Evolutionary conservation across 2,797 vertebrate species (phyloP).

Genomic region (Pelochelys cantorii): DNA sequence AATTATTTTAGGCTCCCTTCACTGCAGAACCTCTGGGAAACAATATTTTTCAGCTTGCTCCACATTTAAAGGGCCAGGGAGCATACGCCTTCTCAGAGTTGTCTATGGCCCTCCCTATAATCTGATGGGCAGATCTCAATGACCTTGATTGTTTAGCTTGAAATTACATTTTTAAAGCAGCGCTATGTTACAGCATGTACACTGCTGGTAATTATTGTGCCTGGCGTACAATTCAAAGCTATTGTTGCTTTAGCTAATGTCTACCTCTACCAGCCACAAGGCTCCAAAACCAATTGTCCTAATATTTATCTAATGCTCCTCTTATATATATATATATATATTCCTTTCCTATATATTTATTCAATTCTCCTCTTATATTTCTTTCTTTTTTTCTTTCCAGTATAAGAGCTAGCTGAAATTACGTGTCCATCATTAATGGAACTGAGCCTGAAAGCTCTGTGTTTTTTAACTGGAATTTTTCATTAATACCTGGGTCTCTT

Average conservation of each 20-base stretch:
- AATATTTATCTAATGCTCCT: background rate
- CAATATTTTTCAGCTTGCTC: background rate
- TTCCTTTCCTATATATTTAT: background rate
- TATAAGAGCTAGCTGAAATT: background rate
- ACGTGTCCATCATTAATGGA: background rate
- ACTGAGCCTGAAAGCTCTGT: background rate
- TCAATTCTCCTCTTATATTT: background rate
- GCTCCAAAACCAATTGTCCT: background rate
- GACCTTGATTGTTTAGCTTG: background rate
- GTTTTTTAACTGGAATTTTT: slow-evolving; percentile 13
- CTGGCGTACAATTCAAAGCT: background rate
- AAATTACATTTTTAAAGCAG: background rate
- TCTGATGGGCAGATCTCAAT: background rate
- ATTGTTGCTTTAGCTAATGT: slow-evolving; percentile 60
- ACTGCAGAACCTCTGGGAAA: background rate
- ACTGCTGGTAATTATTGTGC: background rate
- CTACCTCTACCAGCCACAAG: slow-evolving; percentile 71
- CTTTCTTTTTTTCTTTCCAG: slow-evolving; percentile 21
- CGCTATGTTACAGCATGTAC: background rate
- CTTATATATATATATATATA: background rate
- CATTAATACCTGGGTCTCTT: background rate
- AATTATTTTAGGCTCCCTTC: background rate
- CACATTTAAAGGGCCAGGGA: background rate
- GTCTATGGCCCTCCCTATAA: background rate
- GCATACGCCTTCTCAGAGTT: background rate